Conservation (phyloP, 2,888 invertebrate genomes). For the Xestia c-nigrum region DNA sequence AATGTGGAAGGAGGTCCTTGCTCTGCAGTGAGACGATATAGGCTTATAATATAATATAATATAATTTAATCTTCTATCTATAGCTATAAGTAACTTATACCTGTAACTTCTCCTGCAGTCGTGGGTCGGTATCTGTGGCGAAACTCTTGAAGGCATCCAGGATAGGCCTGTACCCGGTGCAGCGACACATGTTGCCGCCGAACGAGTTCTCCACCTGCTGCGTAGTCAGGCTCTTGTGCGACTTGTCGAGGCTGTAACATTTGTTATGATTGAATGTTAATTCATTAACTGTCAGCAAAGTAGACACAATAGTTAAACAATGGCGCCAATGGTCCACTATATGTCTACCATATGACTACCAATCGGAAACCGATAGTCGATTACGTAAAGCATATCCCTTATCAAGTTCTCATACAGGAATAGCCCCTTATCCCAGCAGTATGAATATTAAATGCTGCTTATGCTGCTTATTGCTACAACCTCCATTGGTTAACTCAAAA, state of each 20-base stretch:
- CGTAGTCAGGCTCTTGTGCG: constrained; percentile 88
- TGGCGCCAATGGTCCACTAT: no score
- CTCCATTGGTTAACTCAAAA: background rate
- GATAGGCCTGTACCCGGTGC: constrained; percentile 95
- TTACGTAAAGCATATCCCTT: background rate
- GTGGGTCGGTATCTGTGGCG: constrained; percentile 91
- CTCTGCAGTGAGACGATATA: no score
- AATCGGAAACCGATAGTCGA: no score
- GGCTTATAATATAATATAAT: no score
- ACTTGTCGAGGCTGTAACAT: constrained; percentile 60
- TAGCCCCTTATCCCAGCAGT: background rate
- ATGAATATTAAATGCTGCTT: background rate
- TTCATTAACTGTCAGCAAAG: no score
- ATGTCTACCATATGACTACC: no score
- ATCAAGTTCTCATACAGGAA: background rate
- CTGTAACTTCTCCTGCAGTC: constrained; percentile 84
- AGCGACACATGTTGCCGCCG: constrained; percentile 95
- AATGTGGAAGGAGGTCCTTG: no score
- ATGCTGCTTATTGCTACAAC: background rate
- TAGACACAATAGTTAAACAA: no score
- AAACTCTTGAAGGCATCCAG: constrained; percentile 95
- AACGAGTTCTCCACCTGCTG: constrained; percentile 93
- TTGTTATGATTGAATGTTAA: constrained; percentile 31
- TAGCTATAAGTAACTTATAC: constrained; percentile 56
- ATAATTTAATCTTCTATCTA: no score